Evolutionary conservation across 2,888 invertebrate species (phyloP).

Genomic region (Leptinotarsa tumamoca): DNA sequence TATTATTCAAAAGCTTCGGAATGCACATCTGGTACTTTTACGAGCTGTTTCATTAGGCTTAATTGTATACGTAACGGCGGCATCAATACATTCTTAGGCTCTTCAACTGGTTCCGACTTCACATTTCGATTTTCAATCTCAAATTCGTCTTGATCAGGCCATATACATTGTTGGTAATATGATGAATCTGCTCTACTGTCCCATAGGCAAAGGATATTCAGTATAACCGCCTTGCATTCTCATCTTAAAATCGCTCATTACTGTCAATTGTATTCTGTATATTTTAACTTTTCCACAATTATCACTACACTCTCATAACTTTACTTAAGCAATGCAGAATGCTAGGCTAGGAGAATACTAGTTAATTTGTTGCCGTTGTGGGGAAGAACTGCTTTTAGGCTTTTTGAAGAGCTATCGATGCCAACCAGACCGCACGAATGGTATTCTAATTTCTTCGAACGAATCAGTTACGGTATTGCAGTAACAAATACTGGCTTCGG

Average conservation of each 20-base stretch:
- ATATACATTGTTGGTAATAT: slow-evolving; percentile 45
- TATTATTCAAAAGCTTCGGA: neutral
- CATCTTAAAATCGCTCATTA: slow-evolving; percentile 56
- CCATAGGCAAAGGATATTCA: slow-evolving; percentile 54
- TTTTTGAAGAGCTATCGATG: slow-evolving; percentile 42
- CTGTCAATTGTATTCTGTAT: slow-evolving; percentile 53
- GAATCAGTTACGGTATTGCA: neutral
- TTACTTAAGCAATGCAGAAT: slow-evolving; percentile 55
- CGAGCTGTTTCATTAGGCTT: slow-evolving; percentile 42
- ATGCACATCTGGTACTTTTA: slow-evolving; percentile 35
- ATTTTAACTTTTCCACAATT: slow-evolving; percentile 50
- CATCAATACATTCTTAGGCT: slow-evolving; percentile 39
- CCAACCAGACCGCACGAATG: neutral
- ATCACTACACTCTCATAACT: slow-evolving; percentile 55
- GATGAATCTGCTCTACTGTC: slow-evolving; percentile 44
- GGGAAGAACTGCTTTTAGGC: slow-evolving; percentile 48
- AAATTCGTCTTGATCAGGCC: slow-evolving; percentile 45
- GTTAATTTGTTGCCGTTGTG: slow-evolving; percentile 54
- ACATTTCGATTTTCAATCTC: slow-evolving; percentile 46
- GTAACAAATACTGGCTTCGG: neutral
- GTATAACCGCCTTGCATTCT: slow-evolving; percentile 53
- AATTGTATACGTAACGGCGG: slow-evolving; percentile 46
- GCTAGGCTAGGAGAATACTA: slow-evolving; percentile 51
- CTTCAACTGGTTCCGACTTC: slow-evolving; percentile 39
- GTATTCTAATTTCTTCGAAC: neutral